Evolutionary conservation across 2,113 vertebrate species (phyloP).

Genomic region (Todiramphus chloris): DNA sequence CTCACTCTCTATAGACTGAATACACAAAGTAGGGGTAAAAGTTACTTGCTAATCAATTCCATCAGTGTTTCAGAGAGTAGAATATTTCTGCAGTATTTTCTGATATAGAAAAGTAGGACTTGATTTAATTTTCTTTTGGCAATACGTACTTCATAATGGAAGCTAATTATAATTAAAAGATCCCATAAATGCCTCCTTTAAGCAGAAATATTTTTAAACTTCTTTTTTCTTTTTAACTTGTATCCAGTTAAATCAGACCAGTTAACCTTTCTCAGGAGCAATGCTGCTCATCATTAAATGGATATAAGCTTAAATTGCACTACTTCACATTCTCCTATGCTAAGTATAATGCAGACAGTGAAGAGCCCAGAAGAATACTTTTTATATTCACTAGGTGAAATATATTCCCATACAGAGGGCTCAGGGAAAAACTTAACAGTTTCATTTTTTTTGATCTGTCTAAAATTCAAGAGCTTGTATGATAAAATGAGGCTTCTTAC

Average conservation of each 20-base stretch:
- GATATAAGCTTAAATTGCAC: background rate
- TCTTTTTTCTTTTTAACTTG: background rate
- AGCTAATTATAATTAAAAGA: background rate
- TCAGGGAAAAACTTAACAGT: background rate
- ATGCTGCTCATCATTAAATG: background rate
- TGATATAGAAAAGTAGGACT: background rate
- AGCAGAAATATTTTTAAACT: background rate
- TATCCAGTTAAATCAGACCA: background rate
- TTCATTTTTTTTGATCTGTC: background rate
- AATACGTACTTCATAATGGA: background rate
- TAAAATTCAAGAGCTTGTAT: conserved; percentile 4
- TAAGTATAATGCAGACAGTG: background rate
- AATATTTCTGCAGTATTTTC: background rate
- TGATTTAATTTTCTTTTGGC: background rate
- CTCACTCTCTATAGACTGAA: background rate
- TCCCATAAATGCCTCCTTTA: background rate
- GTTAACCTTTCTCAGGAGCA: background rate
- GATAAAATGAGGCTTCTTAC: background rate
- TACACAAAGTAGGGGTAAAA: background rate
- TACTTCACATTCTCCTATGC: background rate
- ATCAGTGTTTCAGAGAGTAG: background rate
- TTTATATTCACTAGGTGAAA: background rate
- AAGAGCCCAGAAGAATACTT: background rate
- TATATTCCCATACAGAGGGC: background rate
- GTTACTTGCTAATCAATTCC: background rate